A percentile compares a stretch with the other conserved stretches of the same genome.
These are phyloP conservation scores for Gisinianus flammeolus DNA, from an alignment of 2,888 invertebrate genomes.

Conservation along the genomic window DNA sequence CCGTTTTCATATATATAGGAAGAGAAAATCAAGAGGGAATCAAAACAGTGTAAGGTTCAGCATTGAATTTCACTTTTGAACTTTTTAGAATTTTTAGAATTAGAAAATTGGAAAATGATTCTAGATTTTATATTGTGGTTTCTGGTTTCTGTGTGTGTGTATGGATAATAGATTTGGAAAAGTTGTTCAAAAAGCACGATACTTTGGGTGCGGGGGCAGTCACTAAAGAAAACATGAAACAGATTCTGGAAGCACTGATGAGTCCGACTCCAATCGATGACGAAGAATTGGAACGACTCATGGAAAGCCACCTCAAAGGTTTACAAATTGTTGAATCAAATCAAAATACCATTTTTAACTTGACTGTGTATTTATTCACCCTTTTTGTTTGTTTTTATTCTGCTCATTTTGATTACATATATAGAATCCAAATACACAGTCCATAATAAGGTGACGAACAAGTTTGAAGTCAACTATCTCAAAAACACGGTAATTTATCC, in stretches of 20 bases:
- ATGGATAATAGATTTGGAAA: conserved; percentile 28
- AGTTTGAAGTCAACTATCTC: conserved; percentile 36
- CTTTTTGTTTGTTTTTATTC: neutral
- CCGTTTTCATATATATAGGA: conserved; percentile 23
- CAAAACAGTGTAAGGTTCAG: conserved; percentile 31
- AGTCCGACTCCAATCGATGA: conserved; percentile 12
- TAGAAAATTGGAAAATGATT: neutral
- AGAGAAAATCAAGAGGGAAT: conserved; percentile 37
- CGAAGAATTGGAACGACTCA: conserved; percentile 20
- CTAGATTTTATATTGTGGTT: neutral
- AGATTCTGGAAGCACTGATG: conserved; percentile 13
- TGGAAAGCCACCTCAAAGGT: conserved; percentile 31
- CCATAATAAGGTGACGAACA: conserved; percentile 36
- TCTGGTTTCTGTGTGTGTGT: neutral
- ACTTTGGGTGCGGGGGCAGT: conserved; percentile 9
- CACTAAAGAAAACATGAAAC: conserved; percentile 12
- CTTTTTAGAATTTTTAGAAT: neutral
- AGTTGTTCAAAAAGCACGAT: conserved; percentile 35
- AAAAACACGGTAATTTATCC: neutral
- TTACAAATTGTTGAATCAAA: neutral
- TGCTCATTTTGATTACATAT: too few species aligned
- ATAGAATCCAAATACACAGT: conserved; percentile 35
- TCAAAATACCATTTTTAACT: too few species aligned
- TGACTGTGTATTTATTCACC: too few species aligned
- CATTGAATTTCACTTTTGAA: neutral